Evolutionary conservation across 2,888 invertebrate genomes (phyloP), one percentile per base, ranked within the genome.

Genomic region (Agrenia bidenticulata): DNA sequence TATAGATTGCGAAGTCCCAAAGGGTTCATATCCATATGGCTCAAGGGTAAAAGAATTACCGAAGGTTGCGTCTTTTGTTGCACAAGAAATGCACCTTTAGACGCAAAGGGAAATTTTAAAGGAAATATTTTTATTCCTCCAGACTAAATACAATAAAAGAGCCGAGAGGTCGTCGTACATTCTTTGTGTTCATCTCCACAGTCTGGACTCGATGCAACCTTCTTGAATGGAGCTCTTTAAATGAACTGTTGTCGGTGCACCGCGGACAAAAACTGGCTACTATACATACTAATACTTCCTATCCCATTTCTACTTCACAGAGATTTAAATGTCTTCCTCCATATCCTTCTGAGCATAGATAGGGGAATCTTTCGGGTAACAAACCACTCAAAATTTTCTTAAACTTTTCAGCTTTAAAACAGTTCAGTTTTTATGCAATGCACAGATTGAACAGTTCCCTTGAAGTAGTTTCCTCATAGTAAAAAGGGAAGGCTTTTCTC

Each of bases 51-150:
- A 15, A 19, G 21, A 37, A 57, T 41, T 57, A 27, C 58, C 58
- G 23, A 42, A 58, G 58, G 58, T 58, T 58, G 45, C 24, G 58
- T 42, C 19, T 45, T 17, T 45, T 24, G 19, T 17, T 51, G 51
- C 21, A 51, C 13, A 11, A 51, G 32, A 51, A 51, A 51, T 51
- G 21, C 51, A 51, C 23, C 51, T 24, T 51, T 24, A 17, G 9
- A 19, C 9, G 5, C 7, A 51, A 32, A 32, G 11, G 32, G 51
- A 11, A 19, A 23, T 23, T 51, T 32, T 19, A 57, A 39, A 57
- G 57, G 57, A 57, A 57, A 57, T 41, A 27, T 57, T 37, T 21
- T 55, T 19, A 32, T 32, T 32, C 32, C 5, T 32, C 32, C 5
- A 32, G 32, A 55, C 17, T 2, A 23, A 51, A 51, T 51, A 23